phyloP scores from a whole-genome alignment of 2,113 vertebrate genomes.

The Laterallus jamaicensis region DNA sequence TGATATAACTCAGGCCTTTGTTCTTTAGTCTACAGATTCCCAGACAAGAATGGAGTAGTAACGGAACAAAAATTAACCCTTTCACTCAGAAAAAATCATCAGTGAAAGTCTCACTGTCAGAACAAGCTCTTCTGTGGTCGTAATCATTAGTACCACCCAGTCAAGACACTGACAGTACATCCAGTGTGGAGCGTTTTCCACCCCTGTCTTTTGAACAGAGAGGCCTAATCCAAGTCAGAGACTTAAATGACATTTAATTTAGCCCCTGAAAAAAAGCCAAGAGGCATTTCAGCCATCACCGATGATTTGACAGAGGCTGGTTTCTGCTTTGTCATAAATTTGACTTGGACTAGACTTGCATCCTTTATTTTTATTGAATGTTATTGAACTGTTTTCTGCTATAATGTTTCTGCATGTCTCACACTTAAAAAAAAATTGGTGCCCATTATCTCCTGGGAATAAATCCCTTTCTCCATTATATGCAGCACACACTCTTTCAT shows the following conservation, averaged over 20 bases:
- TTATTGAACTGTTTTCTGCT: background rate
- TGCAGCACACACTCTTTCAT: background rate
- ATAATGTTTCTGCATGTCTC: background rate
- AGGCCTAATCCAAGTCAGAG: background rate
- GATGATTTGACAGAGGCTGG: background rate
- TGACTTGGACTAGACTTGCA: background rate
- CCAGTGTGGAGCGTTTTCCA: background rate
- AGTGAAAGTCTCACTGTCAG: background rate
- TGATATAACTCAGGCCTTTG: background rate
- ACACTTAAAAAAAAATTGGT: background rate
- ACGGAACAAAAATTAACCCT: background rate
- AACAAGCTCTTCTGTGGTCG: background rate
- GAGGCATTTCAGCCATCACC: background rate
- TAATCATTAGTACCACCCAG: background rate
- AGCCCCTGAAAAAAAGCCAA: background rate
- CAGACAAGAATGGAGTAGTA: background rate
- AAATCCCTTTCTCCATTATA: background rate
- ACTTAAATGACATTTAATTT: conserved; percentile 2
- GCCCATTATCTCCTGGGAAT: background rate
- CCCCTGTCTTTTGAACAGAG: background rate
- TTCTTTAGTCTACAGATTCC: background rate
- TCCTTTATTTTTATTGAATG: background rate
- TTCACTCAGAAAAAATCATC: background rate
- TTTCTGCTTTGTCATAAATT: background rate
- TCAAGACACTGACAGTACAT: background rate